Base-by-base conservation (phyloP, 1,140 invertebrate species). In the Bombus huntii region DNA sequence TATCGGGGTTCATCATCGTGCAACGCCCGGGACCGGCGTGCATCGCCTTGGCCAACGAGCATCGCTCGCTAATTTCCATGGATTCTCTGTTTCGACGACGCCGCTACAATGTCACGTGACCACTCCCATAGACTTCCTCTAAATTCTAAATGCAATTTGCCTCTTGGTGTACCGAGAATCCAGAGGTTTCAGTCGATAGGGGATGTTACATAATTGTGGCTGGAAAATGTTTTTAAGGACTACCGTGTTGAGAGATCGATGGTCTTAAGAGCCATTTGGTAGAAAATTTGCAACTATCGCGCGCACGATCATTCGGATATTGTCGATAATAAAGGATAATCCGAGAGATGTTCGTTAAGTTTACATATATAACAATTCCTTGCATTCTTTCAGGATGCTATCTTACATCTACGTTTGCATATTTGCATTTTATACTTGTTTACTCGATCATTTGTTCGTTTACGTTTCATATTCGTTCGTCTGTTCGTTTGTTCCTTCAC, bases 1-100 rank as follows among this genome's bases (percentile, higher is more conserved):
- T 94, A 94, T 94, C 93, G 90, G 77, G 87, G 90, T 91, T 92
- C 92, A 91, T 93, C 90, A 94, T 93, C 91, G 86, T 85, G 86
- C 87, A 81, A 89, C 90, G 76, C 75, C 25, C 87, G 79, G 89
- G 91, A 83, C 83, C 72, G 75, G 66, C 28, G 87, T 80, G 84
- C 88, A 57, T 42, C 42, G 65, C 75, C 72, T n/a, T 42, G 59
- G 34, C 47, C 90, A 89, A 88, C 91, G 87, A 92, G 90, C 89
- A 89, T 91, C 79, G 81, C 75, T 83, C 83, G 91, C 88, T 89
- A 91, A 93, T 92, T 93, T 92, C 89, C 92, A 91, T 91, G 89
- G 92, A 91, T 89, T 84, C 73, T 80, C 71, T 68, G 81, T 78
- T 72, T 81, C 81, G 68, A 34, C 53, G 71, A 47, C 37, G 42